Evolutionary conservation across 2,113 vertebrate genomes (phyloP).

Genomic region (Mormyrus lacerda): DNA sequence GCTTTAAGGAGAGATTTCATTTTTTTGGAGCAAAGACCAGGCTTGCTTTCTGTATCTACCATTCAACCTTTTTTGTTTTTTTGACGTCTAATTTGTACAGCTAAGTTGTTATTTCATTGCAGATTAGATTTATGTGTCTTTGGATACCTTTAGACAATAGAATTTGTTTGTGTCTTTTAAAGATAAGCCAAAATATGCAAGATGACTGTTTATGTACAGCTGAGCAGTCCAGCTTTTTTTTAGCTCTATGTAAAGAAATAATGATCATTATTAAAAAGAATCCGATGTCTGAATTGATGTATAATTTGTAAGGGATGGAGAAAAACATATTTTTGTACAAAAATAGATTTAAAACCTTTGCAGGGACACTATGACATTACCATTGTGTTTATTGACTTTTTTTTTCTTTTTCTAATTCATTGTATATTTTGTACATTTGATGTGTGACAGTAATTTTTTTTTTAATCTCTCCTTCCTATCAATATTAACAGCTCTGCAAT

Average conservation of each 20-base stretch:
- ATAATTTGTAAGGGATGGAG: neutral
- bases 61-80: neutral
- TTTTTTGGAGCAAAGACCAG: neutral
- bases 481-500: neutral
- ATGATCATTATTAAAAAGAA: neutral
- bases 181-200: neutral
- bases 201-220: neutral
- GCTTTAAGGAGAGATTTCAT: neutral
- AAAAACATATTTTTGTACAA: neutral
- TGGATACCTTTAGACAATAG: neutral
- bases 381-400: neutral
- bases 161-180: conserved; percentile 1
- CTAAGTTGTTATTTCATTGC: neutral
- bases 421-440: neutral
- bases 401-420: neutral
- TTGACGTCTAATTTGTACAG: neutral
- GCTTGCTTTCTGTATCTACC: neutral
- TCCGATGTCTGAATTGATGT: neutral
- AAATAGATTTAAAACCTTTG: neutral
- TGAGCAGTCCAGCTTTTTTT: neutral
- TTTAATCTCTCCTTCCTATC: neutral
- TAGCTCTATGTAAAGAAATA: neutral
- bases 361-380: neutral
- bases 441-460: neutral
- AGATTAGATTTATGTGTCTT: neutral